A percentile compares a stretch with the other conserved stretches of the same genome.
Conservation (phyloP, 2,113 vertebrate species). For the Camelus dromedarius region DNA sequence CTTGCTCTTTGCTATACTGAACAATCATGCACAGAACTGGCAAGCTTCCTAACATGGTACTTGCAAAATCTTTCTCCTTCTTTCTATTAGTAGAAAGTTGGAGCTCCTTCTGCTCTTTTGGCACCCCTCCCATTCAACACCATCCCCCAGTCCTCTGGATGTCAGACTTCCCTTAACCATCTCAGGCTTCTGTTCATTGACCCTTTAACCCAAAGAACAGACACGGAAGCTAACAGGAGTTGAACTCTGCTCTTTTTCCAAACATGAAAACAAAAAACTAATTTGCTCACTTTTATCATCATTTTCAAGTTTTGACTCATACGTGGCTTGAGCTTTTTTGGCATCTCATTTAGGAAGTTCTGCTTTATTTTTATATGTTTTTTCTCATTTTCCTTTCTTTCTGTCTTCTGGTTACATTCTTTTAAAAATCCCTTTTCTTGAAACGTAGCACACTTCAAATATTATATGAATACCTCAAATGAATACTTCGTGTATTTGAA, state of each 20-base stretch:
- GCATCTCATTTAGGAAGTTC: background rate
- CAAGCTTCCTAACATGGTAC: background rate
- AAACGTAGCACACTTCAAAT: background rate
- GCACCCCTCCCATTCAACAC: background rate
- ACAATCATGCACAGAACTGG: background rate
- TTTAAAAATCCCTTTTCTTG: background rate
- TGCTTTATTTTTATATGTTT: background rate
- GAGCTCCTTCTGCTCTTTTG: background rate
- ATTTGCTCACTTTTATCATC: background rate
- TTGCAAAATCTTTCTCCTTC: background rate
- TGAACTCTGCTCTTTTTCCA: background rate
- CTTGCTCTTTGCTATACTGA: background rate
- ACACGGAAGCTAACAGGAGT: background rate
- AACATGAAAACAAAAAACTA: background rate
- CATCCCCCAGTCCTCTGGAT: background rate
- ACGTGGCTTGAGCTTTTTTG: background rate
- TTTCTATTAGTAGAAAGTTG: background rate
- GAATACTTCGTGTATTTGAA: conserved; percentile 12
- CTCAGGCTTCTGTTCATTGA: background rate
- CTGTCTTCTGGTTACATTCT: background rate
- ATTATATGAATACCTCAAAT: background rate
- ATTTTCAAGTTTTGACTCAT: background rate
- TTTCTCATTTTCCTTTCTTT: background rate
- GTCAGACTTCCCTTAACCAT: background rate
- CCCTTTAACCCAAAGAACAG: background rate